phyloP scores from a whole-genome alignment of 2,113 vertebrate genomes.

The Dasypus novemcinctus region DNA sequence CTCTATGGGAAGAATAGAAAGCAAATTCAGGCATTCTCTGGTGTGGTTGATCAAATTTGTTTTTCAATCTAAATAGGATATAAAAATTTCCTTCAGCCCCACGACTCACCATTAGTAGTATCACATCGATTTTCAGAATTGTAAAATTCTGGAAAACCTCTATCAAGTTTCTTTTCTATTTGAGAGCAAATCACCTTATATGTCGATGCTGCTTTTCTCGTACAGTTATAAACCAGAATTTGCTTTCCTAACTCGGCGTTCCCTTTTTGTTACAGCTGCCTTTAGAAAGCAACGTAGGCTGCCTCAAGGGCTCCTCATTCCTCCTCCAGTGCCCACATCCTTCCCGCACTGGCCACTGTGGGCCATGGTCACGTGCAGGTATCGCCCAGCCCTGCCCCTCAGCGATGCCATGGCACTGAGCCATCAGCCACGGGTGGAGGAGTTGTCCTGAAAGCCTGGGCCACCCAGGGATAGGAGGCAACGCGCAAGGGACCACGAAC shows the following conservation, averaged over 20 bases:
- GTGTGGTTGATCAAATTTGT: background rate
- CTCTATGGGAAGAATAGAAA: background rate
- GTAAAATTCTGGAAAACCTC: background rate
- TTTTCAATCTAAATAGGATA: background rate
- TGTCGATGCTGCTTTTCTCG: background rate
- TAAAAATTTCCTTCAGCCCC: background rate
- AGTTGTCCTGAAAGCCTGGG: background rate
- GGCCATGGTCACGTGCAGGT: background rate
- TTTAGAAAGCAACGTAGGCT: too few species aligned
- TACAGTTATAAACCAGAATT: background rate
- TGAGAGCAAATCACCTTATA: background rate
- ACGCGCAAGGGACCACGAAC: background rate
- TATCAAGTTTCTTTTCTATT: too few species aligned
- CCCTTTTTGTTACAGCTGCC: background rate
- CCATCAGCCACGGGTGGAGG: background rate
- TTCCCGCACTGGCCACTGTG: background rate
- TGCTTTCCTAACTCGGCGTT: background rate
- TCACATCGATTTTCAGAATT: background rate
- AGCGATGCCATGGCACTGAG: accelerated
- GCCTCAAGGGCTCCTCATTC: too few species aligned
- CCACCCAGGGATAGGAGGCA: background rate
- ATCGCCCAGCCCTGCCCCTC: background rate
- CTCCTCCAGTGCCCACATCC: too few species aligned
- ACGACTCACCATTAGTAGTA: background rate
- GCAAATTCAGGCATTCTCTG: background rate